These are phyloP conservation scores for Acipenser ruthenus DNA, from an alignment of 2,797 vertebrate species.

Conservation along the genomic window DNA sequence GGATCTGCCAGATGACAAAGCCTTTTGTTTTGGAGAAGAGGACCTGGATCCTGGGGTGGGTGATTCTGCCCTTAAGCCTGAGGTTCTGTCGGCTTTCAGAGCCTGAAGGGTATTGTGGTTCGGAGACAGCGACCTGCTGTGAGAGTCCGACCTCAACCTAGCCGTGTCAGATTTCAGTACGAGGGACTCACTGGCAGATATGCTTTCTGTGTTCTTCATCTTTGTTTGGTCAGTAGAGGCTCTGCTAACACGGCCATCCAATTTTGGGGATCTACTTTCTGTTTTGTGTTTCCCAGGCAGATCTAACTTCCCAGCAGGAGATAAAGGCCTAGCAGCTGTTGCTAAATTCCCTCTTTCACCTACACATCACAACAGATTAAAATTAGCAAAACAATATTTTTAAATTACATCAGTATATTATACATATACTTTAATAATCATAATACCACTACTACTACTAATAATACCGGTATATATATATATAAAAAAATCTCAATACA, in stretches of 20 bases:
- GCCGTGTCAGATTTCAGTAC: slow-evolving; percentile 87
- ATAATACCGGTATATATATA: no score
- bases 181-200: slow-evolving; percentile 87
- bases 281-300: slow-evolving; percentile 70
- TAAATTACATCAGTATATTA: not conserved
- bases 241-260: slow-evolving; percentile 73
- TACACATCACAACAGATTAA: slow-evolving; percentile 48
- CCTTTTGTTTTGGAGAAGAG: slow-evolving; percentile 88
- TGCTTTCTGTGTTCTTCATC: slow-evolving; percentile 65
- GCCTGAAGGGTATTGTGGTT: slow-evolving; percentile 97
- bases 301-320: slow-evolving; percentile 67
- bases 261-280: slow-evolving; percentile 78
- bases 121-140: slow-evolving; percentile 91
- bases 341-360: slow-evolving; percentile 83
- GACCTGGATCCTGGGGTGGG: slow-evolving; percentile 85
- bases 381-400: not conserved
- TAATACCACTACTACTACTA: no score
- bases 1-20: slow-evolving; percentile 64
- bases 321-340: slow-evolving; percentile 63
- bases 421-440: not conserved
- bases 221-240: slow-evolving; percentile 73
- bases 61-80: slow-evolving; percentile 80
- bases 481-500: no score
- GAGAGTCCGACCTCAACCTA: slow-evolving; percentile 90
- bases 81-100: slow-evolving; percentile 75